These are phyloP conservation scores for Pammene aurita DNA, from an alignment of 2,888 invertebrate genomes.

Conservation along the genomic window DNA sequence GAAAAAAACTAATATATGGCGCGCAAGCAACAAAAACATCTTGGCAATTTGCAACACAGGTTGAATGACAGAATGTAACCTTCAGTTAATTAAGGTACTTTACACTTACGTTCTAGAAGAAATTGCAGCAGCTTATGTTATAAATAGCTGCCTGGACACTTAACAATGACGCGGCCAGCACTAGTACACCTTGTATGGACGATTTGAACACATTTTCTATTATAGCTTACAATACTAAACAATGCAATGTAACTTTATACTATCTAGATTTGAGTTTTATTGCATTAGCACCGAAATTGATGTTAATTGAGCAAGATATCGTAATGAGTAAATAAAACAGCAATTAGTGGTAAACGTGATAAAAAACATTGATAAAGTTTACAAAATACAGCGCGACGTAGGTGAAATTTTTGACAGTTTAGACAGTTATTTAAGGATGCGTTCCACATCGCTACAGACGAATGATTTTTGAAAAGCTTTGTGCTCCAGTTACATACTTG, in stretches of 20 bases:
- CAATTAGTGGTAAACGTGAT: slow-evolving; percentile 24
- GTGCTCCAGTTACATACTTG: slow-evolving; percentile 25
- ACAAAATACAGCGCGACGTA: slow-evolving; percentile 38
- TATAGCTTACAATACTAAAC: slow-evolving; percentile 23
- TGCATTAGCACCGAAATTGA: slow-evolving; percentile 29
- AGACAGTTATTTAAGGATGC: slow-evolving; percentile 38
- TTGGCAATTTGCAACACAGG: background rate
- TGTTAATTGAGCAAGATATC: slow-evolving; percentile 36
- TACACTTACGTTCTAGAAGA: slow-evolving; percentile 34
- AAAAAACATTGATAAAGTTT: slow-evolving; percentile 39
- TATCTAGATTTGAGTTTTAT: slow-evolving; percentile 8
- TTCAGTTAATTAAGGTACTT: slow-evolving; percentile 36
- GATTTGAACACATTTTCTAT: slow-evolving; percentile 37
- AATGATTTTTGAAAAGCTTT: slow-evolving; percentile 19
- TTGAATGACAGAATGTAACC: slow-evolving; percentile 25
- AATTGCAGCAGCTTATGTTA: slow-evolving; percentile 25
- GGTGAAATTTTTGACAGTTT: slow-evolving; percentile 31
- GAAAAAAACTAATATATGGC: background rate
- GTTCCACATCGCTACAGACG: slow-evolving; percentile 37
- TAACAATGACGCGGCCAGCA: slow-evolving; percentile 23
- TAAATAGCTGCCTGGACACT: slow-evolving; percentile 32
- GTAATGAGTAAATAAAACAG: slow-evolving; percentile 26
- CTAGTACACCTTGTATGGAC: slow-evolving; percentile 30
- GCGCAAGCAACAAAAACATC: background rate
- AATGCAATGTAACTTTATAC: slow-evolving; percentile 20